Base-by-base conservation (phyloP, 2,113 vertebrate genomes). In the Orycteropus afer region DNA sequence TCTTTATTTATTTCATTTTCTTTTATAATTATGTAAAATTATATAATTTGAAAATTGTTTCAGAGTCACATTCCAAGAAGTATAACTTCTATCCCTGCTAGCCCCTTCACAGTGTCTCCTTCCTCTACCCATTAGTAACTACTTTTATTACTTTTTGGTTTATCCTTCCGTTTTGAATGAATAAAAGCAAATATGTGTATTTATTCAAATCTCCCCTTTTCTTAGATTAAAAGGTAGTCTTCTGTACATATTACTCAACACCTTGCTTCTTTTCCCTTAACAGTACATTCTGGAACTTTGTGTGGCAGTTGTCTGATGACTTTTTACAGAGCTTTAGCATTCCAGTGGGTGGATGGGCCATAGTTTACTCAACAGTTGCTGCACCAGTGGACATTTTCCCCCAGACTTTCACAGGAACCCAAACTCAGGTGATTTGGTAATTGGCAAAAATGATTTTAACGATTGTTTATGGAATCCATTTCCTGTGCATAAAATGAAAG, bases 21-120 rank as follows among this genome's bases (percentile, higher is more conserved):
- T 79, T 90, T 69, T 59, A 69, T 77, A 78, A 78, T 94, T 84
- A 57, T 59, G 15, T 94, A 51, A 93, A 84, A 76, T 49, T n/a
- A n/a, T n/a, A n/a, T n/a, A n/a, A n/a, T n/a, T n/a, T n/a, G n/a
- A n/a, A 15, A 0, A 0, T 76, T 34, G 20, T n/a, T 90, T 94
- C 93, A 71, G 40, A 89, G 51, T 57, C 93, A 51, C 14, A 84
- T 90, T 85, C 42, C 2, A 40, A 85, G 20, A 90, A 22, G 2
- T 71, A 7, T 55, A 59, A n/a, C 63, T 17, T 78, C 9, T 67
- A 13, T 67, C 32, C 47, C 32, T 89, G 67, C 53, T n/a, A n/a
- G n/a, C 37, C 5, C 23, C 6, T 83, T 83, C 57, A 67, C 49
- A 15, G 17, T n/a, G 23, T 59, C 69, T 69, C 57, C 34, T 51